Evolutionary conservation across 1,140 invertebrate genomes (phyloP).

Genomic region (Diorhabda carinulata): DNA sequence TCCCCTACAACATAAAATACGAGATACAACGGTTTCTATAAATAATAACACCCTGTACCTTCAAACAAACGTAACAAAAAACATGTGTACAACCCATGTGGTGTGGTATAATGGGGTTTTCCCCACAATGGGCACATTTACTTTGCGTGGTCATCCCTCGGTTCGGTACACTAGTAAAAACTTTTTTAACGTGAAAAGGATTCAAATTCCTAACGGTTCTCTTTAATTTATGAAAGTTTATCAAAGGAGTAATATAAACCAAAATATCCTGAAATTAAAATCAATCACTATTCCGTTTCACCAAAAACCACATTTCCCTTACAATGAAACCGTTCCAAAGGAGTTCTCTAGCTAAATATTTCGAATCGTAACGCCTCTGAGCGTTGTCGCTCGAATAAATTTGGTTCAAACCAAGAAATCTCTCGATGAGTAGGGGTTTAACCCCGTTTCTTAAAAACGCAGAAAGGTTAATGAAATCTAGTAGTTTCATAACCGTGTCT

Average conservation of each 20-base stretch:
- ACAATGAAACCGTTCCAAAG: slow-evolving; percentile 48
- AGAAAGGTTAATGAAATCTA: slow-evolving; percentile 43
- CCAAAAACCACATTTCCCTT: slow-evolving; percentile 19
- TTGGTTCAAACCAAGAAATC: slow-evolving; percentile 43
- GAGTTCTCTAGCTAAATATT: slow-evolving; percentile 44
- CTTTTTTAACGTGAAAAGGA: slow-evolving; percentile 35
- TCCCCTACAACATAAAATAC: slow-evolving; percentile 41
- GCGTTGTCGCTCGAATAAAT: slow-evolving; percentile 34
- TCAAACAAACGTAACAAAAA: slow-evolving; percentile 62
- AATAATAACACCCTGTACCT: slow-evolving; percentile 43
- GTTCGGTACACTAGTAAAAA: slow-evolving; percentile 14
- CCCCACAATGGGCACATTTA: slow-evolving; percentile 55
- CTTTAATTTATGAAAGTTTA: slow-evolving; percentile 46
- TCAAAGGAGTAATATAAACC: slow-evolving; percentile 42
- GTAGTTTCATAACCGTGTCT: slow-evolving; percentile 32
- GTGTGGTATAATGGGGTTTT: slow-evolving; percentile 57
- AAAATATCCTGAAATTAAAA: slow-evolving; percentile 37
- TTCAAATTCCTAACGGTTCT: slow-evolving; percentile 37
- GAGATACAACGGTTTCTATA: slow-evolving; percentile 14
- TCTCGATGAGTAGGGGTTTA: slow-evolving; percentile 42
- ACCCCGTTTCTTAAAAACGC: slow-evolving; percentile 40
- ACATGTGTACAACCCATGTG: slow-evolving; percentile 62
- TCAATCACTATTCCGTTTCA: background rate
- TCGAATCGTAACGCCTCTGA: slow-evolving; percentile 36
- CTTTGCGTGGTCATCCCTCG: slow-evolving; percentile 48